phyloP scores from a whole-genome alignment of 2,113 vertebrate species.

The Nestor notabilis region DNA sequence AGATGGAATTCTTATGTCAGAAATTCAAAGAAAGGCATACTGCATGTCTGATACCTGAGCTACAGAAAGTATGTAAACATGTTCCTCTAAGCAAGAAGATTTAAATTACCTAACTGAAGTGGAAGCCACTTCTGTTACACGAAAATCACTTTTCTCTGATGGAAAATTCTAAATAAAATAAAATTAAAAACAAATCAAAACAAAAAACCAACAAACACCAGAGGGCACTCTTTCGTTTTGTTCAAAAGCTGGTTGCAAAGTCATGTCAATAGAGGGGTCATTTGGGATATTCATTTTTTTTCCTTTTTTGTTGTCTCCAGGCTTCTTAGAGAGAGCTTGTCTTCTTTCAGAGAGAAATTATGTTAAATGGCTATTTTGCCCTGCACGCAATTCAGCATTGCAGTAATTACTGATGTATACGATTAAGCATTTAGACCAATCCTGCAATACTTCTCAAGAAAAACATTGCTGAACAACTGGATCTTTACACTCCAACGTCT shows the following conservation, averaged over 20 bases:
- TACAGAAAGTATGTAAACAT: not conserved
- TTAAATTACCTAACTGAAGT: not conserved
- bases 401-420: not conserved
- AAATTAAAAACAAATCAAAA: no score
- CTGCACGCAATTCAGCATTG: not conserved
- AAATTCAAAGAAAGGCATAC: not conserved
- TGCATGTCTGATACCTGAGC: not conserved
- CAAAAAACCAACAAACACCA: not conserved
- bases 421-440: not conserved
- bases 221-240: not conserved
- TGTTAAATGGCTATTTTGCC: not conserved
- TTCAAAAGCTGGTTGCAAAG: not conserved
- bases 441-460: not conserved
- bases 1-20: not conserved
- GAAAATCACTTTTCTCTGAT: not conserved
- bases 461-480: not conserved
- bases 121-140: not conserved
- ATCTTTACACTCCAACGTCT: not conserved
- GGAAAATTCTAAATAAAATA: no score
- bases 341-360: not conserved
- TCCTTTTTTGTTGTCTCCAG: not conserved
- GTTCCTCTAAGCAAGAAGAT: not conserved
- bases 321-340: not conserved
- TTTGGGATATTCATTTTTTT: not conserved
- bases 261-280: not conserved